Base-by-base conservation (phyloP, 64 coral and sea anemone genomes). In the Catalaphyllia jardinei region DNA sequence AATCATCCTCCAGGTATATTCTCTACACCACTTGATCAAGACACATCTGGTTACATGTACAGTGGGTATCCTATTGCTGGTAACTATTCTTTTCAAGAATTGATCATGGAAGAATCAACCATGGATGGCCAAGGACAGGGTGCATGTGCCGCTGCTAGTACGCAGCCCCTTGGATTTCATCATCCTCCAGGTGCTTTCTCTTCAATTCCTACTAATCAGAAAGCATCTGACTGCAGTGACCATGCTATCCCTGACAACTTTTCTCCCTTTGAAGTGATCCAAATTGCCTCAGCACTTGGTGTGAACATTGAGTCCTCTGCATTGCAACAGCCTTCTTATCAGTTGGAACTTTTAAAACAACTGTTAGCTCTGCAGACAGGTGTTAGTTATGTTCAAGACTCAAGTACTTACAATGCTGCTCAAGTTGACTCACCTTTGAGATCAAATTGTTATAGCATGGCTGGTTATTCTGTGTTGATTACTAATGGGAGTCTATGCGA, bases 401-500 rank as follows among this genome's bases (percentile, higher is more conserved):
- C 60, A 2, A 22, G n/a, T 17, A 25, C 29, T 20, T 4, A 64
- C n/a, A 9, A 2, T 50, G 31, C 19, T 9, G 1, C 61, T 67
- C 13, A 62, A 24, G 12, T 22, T 50, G 62, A 71, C 38, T 69
- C 38, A 15, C 22, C 24, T n/a, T 0, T 25, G 79, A 28, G 11
- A 6, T 29, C 30, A 39, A n/a, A 9, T 13, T 64, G 60, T 19
- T 85, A 71, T 71, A 4, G 46, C 39, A 85, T 52, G 12, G 63
- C 8, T 71, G 81, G 81, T 20, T 85, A 85, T 52, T 85, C 81
- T 18, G 81, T 85, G 18, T 63, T 50, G 38, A 71, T 85, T 31
- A 85, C 33, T 24, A 28, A 16, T 71, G 81, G 81, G 19, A 4
- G 0, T 2, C 81, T 85, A 24, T 51, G 13, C 46, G 3, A 29